These are phyloP conservation scores for Mamestra brassicae DNA, from an alignment of 2,888 invertebrate species.

Conservation along the genomic window DNA sequence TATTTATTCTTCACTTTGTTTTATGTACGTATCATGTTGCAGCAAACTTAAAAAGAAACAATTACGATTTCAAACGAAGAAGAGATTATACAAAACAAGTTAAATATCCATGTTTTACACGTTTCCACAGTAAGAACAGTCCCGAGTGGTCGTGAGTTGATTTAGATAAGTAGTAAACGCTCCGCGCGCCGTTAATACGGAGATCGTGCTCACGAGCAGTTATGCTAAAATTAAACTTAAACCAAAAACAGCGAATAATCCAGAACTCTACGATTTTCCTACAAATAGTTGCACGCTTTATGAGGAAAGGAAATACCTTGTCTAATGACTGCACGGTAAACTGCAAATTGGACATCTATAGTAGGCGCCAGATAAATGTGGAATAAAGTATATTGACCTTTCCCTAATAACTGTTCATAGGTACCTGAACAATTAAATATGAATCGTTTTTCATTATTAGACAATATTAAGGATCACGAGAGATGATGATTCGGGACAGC, in stretches of 20 bases:
- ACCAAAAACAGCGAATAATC: conserved; percentile 44
- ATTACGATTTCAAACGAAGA: neutral
- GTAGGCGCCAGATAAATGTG: too few relatives aligned
- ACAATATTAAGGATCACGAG: too few relatives aligned
- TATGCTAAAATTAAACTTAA: conserved; percentile 54
- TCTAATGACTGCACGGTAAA: conserved; percentile 24
- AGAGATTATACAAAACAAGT: conserved; percentile 21
- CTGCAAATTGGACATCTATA: neutral
- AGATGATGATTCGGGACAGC: too few relatives aligned
- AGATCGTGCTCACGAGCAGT: conserved; percentile 61
- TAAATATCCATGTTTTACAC: conserved; percentile 25
- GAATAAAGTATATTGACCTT: too few relatives aligned
- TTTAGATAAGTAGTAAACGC: conserved; percentile 58
- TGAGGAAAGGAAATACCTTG: conserved; percentile 14
- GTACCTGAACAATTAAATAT: too few relatives aligned
- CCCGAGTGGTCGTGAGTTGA: conserved; percentile 59
- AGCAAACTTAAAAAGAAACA: neutral
- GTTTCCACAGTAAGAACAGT: conserved; percentile 11
- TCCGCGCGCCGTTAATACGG: conserved; percentile 50
- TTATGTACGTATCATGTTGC: neutral
- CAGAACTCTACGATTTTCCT: conserved; percentile 9
- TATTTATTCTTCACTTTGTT: too few relatives aligned
- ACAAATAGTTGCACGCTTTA: conserved; percentile 21
- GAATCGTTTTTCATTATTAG: too few relatives aligned
- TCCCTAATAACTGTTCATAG: too few relatives aligned